Evolutionary conservation across 2,888 invertebrate genomes (phyloP), one percentile per base, ranked within the genome.

Genomic region (Orthonevra nobilis): DNA sequence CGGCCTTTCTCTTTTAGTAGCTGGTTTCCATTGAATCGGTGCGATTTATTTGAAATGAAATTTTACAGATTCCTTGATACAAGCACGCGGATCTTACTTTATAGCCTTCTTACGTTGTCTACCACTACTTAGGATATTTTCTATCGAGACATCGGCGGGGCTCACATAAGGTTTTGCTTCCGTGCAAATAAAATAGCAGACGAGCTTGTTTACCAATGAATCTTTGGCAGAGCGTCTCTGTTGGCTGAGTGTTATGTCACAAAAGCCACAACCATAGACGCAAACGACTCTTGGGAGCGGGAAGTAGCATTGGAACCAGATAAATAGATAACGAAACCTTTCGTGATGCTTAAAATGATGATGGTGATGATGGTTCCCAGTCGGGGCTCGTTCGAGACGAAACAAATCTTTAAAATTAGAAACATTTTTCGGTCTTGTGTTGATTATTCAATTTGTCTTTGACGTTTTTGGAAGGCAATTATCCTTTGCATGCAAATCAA

Each of bases 1-100:
- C 30, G 30, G 50, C 75, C 75, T 75, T 75, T 75, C 75, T 75
- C 75, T 75, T 75, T 75, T 74, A 46, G 46, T 58, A 52, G 38
- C 52, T 61, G 61, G 61, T 61, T 70, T 61, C 52, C 52, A 61
- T 70, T 52, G 36, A 56, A n/a, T 12, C 6, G 7, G 34, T 69
- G 69, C 69, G 70, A 75, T 75, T 75, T 75, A 75, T 75, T 75
- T 19, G 56, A 75, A 75, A 75, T 75, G 56, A 70, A 74, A 63
- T 63, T 69, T 75, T 42, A 36, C 63, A 58, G 75, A 75, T 70
- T 75, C 63, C 75, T 75, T 46, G 44, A 56, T 69, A 50, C 48
- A 48, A 23, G 42, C 56, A 56, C 40, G 30, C 17, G 63, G 40
- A 69, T 69, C 46, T 36, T 61, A 26, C 12, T 15, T 30, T 38